These are phyloP conservation scores for Congeria kusceri DNA, from an alignment of 2,888 invertebrate species.

Conservation along the genomic window DNA sequence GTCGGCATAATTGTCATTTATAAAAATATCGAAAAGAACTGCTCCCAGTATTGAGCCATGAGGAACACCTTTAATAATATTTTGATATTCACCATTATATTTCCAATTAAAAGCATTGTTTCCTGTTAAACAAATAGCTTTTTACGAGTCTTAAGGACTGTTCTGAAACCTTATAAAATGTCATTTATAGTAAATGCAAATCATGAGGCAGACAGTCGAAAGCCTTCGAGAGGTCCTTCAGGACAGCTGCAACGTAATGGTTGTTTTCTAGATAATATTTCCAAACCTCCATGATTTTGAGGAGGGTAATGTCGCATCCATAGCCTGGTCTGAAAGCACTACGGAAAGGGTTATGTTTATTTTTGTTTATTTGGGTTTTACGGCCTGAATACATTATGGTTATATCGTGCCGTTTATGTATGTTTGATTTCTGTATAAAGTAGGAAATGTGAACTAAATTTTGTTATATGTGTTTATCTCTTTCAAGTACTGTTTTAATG, in stretches of 20 bases:
- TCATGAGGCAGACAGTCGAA: too few species aligned
- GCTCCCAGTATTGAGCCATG: slow-evolving; percentile 27
- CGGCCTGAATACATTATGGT: too few species aligned
- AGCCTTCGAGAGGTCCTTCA: slow-evolving; percentile 40
- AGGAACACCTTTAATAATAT: slow-evolving; percentile 30
- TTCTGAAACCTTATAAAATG: slow-evolving; percentile 7
- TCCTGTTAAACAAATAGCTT: slow-evolving; percentile 10
- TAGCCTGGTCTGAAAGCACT: neutral
- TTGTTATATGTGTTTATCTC: too few species aligned
- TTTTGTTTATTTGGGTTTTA: too few species aligned
- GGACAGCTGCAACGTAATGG: slow-evolving; percentile 21
- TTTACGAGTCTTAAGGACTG: neutral
- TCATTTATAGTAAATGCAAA: too few species aligned
- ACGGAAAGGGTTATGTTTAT: slow-evolving; percentile 10
- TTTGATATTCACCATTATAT: slow-evolving; percentile 14
- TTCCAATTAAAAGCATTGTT: slow-evolving; percentile 30
- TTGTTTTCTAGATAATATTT: slow-evolving; percentile 15
- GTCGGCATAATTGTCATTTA: slow-evolving; percentile 30
- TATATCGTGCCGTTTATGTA: too few species aligned
- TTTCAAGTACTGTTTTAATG: too few species aligned
- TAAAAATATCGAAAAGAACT: slow-evolving; percentile 33
- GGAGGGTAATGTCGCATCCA: neutral
- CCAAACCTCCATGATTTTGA: slow-evolving; percentile 6
- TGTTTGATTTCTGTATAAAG: too few species aligned
- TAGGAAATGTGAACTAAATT: too few species aligned